Evolutionary conservation across 2,113 vertebrate genomes (phyloP).

Genomic region (Acrocephalus kingi): DNA sequence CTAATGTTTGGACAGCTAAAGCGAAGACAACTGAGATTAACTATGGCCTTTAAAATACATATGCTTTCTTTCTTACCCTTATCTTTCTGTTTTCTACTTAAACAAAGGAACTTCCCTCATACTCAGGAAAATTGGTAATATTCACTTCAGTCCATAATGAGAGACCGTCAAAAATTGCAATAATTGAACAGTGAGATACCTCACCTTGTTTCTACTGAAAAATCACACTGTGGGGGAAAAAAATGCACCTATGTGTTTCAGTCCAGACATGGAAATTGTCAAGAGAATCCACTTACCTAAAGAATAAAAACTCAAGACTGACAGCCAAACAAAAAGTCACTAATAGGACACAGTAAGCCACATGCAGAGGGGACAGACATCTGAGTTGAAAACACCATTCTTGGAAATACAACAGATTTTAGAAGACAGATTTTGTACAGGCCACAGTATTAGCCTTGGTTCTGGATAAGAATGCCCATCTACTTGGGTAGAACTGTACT

Average conservation of each 20-base stretch:
- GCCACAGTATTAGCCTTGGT: neutral
- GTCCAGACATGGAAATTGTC: neutral
- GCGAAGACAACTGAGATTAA: neutral
- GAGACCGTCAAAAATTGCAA: neutral
- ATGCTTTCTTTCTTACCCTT: neutral
- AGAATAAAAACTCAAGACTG: neutral
- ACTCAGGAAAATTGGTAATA: neutral
- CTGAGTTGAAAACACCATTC: neutral
- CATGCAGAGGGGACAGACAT: accelerated
- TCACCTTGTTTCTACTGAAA: neutral
- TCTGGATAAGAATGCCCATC: neutral
- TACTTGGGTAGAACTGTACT: neutral
- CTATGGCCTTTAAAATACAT: neutral
- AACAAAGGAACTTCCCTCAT: neutral
- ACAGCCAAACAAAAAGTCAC: neutral
- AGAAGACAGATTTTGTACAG: neutral
- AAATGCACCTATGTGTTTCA: neutral
- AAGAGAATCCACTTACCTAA: neutral
- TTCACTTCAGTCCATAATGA: neutral
- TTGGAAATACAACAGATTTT: neutral
- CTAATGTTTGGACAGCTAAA: neutral
- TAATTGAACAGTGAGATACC: neutral
- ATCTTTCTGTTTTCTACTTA: neutral
- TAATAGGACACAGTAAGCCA: neutral
- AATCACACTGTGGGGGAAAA: neutral